These are phyloP conservation scores for Pegea sp. DNA, from an alignment of 23 tunicate species.

Conservation along the genomic window DNA sequence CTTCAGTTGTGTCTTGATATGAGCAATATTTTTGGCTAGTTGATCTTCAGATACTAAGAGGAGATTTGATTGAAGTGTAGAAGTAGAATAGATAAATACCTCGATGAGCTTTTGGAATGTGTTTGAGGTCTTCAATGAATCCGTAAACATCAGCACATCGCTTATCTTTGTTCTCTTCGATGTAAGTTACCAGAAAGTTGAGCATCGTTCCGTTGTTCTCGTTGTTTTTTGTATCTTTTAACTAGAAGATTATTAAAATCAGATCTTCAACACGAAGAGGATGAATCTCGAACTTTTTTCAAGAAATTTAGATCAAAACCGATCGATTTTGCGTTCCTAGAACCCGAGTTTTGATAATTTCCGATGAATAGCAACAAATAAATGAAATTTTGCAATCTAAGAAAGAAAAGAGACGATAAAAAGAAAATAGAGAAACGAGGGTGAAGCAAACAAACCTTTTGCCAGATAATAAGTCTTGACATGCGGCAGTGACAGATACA, in stretches of 20 bases:
- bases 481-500: constrained; percentile 82
- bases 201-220: constrained; percentile 64
- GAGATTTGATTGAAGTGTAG: background rate
- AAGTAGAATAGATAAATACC: constrained; percentile 5
- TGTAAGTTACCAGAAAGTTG: constrained; percentile 54
- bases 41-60: constrained; percentile 55
- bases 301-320: constrained; percentile 84
- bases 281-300: constrained; percentile 23
- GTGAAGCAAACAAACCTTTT: constrained; percentile 7
- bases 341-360: constrained; percentile 88
- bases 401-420: background rate
- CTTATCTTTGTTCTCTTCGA: constrained; percentile 71
- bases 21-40: constrained; percentile 33
- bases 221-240: constrained; percentile 87
- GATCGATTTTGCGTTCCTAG: constrained; percentile 71
- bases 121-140: constrained; percentile 73
- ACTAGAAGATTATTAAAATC: constrained; percentile 6
- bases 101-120: constrained; percentile 50
- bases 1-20: constrained; percentile 21
- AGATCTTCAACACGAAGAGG: background rate
- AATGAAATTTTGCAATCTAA: constrained; percentile 61
- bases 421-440: background rate
- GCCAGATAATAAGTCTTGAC: constrained; percentile 41
- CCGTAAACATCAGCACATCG: constrained; percentile 44
- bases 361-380: constrained; percentile 77